These are phyloP conservation scores for Serripes groenlandicus DNA, from an alignment of 2,888 invertebrate genomes.

Conservation along the genomic window DNA sequence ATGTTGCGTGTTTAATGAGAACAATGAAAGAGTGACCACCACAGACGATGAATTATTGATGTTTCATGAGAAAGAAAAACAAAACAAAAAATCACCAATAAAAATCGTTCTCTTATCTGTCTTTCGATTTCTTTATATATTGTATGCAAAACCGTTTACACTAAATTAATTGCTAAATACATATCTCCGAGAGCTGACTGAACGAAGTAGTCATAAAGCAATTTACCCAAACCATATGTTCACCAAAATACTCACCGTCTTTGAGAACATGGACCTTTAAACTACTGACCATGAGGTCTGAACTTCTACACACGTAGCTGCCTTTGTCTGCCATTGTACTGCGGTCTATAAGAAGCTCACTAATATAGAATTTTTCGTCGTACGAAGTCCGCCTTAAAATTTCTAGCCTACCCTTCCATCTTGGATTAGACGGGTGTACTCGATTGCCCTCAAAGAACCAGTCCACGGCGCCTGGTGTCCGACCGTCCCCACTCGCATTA, in stretches of 20 bases:
- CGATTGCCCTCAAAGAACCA: slow-evolving; percentile 78
- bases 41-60: no score
- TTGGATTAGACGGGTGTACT: slow-evolving; percentile 59
- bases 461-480: slow-evolving; percentile 77
- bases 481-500: slow-evolving; percentile 77
- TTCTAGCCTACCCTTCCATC: slow-evolving; percentile 62
- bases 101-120: no score
- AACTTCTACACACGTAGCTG: slow-evolving; percentile 69
- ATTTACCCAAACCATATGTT: no score
- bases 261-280: slow-evolving; percentile 70
- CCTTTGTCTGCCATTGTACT: slow-evolving; percentile 65
- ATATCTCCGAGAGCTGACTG: no score
- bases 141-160: no score
- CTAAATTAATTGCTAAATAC: no score
- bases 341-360: slow-evolving; percentile 66
- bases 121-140: no score
- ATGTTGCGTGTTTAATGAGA: no score
- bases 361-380: slow-evolving; percentile 64
- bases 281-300: slow-evolving; percentile 66
- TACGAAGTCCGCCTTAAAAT: slow-evolving; percentile 53
- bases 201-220: no score
- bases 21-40: no score
- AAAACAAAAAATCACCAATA: no score
- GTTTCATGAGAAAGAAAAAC: no score
- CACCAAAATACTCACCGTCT: slow-evolving; percentile 15